A percentile compares a stretch with the other conserved stretches of the same genome.
These are phyloP conservation scores for Thaumatotibia leucotreta DNA, from an alignment of 1,140 invertebrate species.

Conservation along the genomic window DNA sequence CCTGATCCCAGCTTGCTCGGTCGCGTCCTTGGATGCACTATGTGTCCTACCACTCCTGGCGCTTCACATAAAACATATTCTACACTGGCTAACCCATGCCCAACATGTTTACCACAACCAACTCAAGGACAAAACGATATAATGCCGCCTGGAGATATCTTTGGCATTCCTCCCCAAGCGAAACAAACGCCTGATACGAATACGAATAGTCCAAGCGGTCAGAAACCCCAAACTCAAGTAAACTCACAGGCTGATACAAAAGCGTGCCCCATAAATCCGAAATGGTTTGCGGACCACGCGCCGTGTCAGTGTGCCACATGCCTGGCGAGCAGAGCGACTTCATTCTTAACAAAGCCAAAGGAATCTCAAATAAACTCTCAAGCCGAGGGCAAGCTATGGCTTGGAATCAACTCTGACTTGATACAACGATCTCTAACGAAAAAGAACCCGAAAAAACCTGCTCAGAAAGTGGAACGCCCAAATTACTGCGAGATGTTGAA, in stretches of 20 bases:
- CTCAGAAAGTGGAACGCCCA: not conserved
- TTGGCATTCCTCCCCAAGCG: too few species aligned
- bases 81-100: too few species aligned
- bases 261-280: not conserved
- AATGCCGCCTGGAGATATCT: too few species aligned
- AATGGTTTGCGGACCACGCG: not conserved
- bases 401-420: not conserved
- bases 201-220: not conserved
- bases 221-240: not conserved
- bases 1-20: conserved; percentile 17
- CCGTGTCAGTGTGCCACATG: not conserved
- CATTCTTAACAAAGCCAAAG: not conserved
- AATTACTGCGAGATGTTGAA: not conserved
- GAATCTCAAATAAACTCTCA: not conserved
- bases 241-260: not conserved
- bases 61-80: too few species aligned
- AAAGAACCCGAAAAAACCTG: not conserved
- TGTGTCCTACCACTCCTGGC: not conserved
- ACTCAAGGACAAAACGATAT: too few species aligned
- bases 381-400: not conserved
- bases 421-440: not conserved
- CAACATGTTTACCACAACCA: too few species aligned
- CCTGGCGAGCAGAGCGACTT: not conserved
- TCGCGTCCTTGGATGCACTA: not conserved
- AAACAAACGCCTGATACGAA: too few species aligned